Conservation (phyloP, 2,888 invertebrate species). For the Microplitis deprimator region DNA sequence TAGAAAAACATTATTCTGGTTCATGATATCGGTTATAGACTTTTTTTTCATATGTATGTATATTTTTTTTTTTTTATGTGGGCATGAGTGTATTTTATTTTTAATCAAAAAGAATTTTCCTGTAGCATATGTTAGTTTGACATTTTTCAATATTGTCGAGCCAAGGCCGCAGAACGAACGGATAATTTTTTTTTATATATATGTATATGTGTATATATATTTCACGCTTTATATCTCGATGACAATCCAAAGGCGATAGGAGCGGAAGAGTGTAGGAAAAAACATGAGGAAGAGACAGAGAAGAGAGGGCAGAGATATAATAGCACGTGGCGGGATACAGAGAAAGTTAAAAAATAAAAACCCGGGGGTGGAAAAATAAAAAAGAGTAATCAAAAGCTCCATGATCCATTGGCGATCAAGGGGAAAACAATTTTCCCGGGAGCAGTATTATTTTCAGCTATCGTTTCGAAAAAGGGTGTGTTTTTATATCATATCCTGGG, state of each 20-base stretch:
- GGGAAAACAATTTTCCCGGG: background rate
- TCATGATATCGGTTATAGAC: background rate
- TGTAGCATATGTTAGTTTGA: background rate
- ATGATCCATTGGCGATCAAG: background rate
- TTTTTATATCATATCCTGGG: background rate
- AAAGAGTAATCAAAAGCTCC: background rate
- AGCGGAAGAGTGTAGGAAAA: background rate
- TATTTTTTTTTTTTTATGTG: background rate
- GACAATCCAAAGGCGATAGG: background rate
- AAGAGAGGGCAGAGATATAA: too few species aligned
- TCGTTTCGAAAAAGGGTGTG: background rate
- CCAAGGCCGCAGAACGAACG: background rate
- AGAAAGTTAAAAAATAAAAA: conserved; percentile 1
- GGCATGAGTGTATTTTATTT: background rate
- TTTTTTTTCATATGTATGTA: background rate
- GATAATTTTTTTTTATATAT: background rate
- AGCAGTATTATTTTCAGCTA: background rate
- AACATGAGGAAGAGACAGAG: background rate
- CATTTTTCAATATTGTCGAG: background rate
- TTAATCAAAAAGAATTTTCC: background rate
- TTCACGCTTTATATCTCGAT: conserved; percentile 1
- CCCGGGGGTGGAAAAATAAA: background rate
- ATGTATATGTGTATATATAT: background rate
- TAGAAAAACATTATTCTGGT: too few species aligned
- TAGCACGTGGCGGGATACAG: background rate